Base-by-base conservation (phyloP, 1,140 invertebrate genomes). In the Drosophila elegans region DNA sequence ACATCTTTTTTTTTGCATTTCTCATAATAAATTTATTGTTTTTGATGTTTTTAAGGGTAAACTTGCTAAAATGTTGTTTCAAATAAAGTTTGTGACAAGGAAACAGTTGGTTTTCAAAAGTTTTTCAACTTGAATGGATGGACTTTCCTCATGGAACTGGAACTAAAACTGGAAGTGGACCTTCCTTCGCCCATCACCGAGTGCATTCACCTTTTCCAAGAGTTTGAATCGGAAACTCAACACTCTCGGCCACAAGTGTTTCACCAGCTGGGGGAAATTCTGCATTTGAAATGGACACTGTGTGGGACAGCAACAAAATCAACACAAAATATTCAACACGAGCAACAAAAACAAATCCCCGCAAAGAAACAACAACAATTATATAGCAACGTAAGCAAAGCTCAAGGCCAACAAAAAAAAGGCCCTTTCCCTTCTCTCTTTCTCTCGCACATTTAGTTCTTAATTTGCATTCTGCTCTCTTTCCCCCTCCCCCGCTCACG, bases 321-420 rank as follows among this genome's bases (percentile, higher is more conserved):
- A 46, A 46, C 12, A 32, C 39, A 11, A 32, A 32, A 25, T 11
- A 34, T 61, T 57, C 36, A 51, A 42, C 12, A 32, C 10, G 32
- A 51, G 34, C 56, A 38, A 32, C 7, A 59, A 21, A 63, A 60
- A 29, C 62, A 61, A 61, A 16, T 32, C 34, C 34, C 49, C 45
- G 34, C 49, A 48, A 34, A 16, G 27, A 45, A n/a, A 12, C 29
- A 68, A 38, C 34, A 36, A 46, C 21, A 41, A 16, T 21, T 16
- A 29, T 25, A 16, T 46, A 44, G 45, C 45, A 44, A 38, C 60
- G 64, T 64, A 64, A 51, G 44, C 59, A 41, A n/a, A 49, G 29
- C 16, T 67, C 64, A 67, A 67, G 64, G 64, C 64, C 64, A 67
- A 32, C 6, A 34, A 36, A 45, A 42, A 42, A 34, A 13, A 38